Evolutionary conservation across 2,113 vertebrate genomes (phyloP), one percentile per base, ranked within the genome.

Genomic region (Poicephalus meyeri): DNA sequence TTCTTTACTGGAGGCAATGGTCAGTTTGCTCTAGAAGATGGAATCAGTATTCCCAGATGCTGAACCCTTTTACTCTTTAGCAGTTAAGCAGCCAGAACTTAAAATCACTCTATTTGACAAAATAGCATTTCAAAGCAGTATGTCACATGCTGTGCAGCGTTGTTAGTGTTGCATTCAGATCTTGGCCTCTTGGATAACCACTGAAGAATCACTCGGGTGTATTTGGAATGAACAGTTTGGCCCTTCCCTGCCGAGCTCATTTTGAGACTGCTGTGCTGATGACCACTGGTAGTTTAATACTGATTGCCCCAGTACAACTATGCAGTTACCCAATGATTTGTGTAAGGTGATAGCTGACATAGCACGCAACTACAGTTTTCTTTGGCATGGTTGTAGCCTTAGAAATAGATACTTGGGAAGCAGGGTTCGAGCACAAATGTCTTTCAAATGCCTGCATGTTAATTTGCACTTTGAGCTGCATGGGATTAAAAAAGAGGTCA

Each of bases 111-210:
- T 1, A 0, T 73, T 58, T 53, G 50, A 53, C 50, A 42, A 37
- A 61, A 26, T 5, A 7, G 3, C 3, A 3, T 88, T 94, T 80
- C 60, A 44, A 42, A 80, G 94, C 41, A 16, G 24, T 5, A 0
- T 14, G 28, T 60, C 13, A 4, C 5, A 2, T 16, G 33, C 29
- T 25, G 1, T 4, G 5, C 11, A 7, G 8, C 3, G 1, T 46
- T 15, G 39, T 29, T 13, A 49, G 63, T 4, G 11, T 8, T 49
- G 49, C 23, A 2, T 70, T 56, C 46, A 29, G 39, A 5, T 58
- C 53, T 50, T 18, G 35, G 20, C 8, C 66, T 70, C 68, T 16
- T 46, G 6, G 19, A 7, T 80, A 14, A 21, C 18, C 4, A 0
- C 88, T 52, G 49, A 41, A 44, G 83, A 86, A 13, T n/a, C 85